phyloP scores from a whole-genome alignment of 2,797 vertebrate species.

The Synaphobranchus kaupii region DNA sequence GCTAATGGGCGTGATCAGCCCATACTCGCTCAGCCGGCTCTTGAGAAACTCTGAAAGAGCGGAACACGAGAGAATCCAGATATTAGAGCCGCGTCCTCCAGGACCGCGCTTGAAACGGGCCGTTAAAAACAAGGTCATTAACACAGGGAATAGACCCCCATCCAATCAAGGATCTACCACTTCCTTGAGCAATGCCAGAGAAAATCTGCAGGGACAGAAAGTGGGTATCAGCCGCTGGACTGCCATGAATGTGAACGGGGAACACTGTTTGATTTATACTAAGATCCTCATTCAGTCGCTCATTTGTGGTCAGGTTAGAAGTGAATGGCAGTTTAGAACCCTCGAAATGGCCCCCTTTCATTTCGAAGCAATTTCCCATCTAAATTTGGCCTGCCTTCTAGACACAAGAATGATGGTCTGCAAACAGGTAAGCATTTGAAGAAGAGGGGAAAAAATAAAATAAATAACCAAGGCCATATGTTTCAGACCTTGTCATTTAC shows the following conservation, averaged over 20 bases:
- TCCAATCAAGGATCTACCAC: constrained; percentile 7
- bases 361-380: constrained; percentile 51
- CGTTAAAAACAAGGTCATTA: constrained; percentile 3
- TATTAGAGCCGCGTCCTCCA: not conserved
- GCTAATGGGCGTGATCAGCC: constrained; percentile 88
- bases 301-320: constrained; percentile 50
- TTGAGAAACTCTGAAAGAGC: constrained; percentile 67
- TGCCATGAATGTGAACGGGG: constrained; percentile 18
- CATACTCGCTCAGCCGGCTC: constrained; percentile 78
- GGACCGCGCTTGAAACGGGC: not conserved
- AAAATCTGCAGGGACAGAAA: constrained; percentile 30
- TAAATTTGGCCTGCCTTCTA: constrained; percentile 27
- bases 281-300: constrained; percentile 35
- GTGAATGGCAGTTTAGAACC: constrained; percentile 37
- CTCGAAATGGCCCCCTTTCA: constrained; percentile 33
- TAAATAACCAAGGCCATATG: constrained; percentile 36
- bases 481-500: constrained; percentile 55
- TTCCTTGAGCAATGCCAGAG: constrained; percentile 7
- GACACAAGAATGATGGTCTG: constrained; percentile 42
- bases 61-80: not conserved
- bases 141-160: not conserved
- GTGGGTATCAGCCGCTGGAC: not conserved
- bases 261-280: constrained; percentile 29
- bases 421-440: constrained; percentile 39
- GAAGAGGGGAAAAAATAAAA: constrained; percentile 42